Evolutionary conservation across 1,140 invertebrate genomes (phyloP).

Genomic region (Medauroidea extradentata): DNA sequence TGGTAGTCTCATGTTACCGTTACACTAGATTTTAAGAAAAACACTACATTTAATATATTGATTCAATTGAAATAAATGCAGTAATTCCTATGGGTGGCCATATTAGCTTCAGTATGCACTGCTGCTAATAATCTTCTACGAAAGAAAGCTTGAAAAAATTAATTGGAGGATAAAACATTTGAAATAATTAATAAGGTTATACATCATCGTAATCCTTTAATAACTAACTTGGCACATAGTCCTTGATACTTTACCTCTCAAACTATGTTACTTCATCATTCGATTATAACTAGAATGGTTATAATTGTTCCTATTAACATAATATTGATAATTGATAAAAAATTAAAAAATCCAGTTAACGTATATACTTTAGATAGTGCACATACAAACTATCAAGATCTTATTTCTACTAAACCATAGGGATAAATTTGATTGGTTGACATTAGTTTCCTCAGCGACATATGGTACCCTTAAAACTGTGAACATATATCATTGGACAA

Average conservation of each 20-base stretch:
- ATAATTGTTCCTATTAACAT: too few relatives aligned
- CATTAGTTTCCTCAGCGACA: too few relatives aligned
- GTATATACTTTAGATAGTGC: too few relatives aligned
- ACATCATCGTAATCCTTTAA: slow-evolving; percentile 49
- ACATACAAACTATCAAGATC: too few relatives aligned
- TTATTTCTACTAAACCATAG: too few relatives aligned
- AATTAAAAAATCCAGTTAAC: too few relatives aligned
- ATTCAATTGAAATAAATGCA: slow-evolving; percentile 59
- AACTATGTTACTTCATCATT: too few relatives aligned
- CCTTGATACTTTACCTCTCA: slow-evolving; percentile 24
- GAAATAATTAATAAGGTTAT: slow-evolving; percentile 62
- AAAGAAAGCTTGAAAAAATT: slow-evolving; percentile 61
- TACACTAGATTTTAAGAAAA: slow-evolving; percentile 52
- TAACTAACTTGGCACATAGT: slow-evolving; percentile 42
- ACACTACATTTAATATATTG: slow-evolving; percentile 56
- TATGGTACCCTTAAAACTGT: too few relatives aligned
- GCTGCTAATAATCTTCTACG: slow-evolving; percentile 54
- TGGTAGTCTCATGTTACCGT: slow-evolving; percentile 54
- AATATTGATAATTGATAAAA: too few relatives aligned
- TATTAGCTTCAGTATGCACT: slow-evolving; percentile 52
- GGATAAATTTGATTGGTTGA: too few relatives aligned
- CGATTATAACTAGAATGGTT: too few relatives aligned
- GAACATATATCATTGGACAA: too few relatives aligned
- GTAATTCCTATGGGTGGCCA: slow-evolving; percentile 54
- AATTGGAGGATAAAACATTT: slow-evolving; percentile 57